These are phyloP conservation scores for Ceratotherium simum DNA, from an alignment of 2,113 vertebrate species.

Conservation along the genomic window DNA sequence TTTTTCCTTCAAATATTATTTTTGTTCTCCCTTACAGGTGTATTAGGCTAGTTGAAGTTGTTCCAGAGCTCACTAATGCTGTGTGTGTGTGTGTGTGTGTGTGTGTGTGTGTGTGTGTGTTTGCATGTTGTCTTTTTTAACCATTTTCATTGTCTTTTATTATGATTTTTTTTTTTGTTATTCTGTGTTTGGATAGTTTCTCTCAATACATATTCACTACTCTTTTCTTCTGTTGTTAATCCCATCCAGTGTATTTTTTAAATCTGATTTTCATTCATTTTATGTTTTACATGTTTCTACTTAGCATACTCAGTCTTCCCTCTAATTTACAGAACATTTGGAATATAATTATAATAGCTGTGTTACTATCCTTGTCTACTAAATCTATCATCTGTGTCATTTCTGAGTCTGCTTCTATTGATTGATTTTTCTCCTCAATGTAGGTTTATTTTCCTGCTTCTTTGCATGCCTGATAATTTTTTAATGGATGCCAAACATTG, in stretches of 20 bases:
- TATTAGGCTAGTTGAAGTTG: background rate
- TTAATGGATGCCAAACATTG: background rate
- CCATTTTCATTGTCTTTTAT: background rate
- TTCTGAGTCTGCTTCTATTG: background rate
- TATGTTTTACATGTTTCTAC: background rate
- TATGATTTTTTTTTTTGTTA: background rate
- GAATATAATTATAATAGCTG: background rate
- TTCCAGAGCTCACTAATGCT: background rate
- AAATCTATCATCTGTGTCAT: background rate
- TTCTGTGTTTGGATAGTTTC: background rate
- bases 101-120: too few relatives aligned
- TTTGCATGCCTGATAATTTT: background rate
- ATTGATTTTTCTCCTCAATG: background rate
- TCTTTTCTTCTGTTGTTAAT: constrained; percentile 1
- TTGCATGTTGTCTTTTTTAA: background rate
- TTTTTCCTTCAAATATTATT: background rate
- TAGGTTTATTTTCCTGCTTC: background rate
- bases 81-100: background rate
- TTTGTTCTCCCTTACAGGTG: background rate
- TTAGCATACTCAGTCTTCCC: background rate
- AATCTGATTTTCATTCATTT: constrained; percentile 11
- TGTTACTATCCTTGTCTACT: background rate
- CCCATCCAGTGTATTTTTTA: background rate
- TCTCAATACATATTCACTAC: background rate
- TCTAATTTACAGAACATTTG: background rate